These are phyloP conservation scores for Isaurus tuberculatus DNA, from an alignment of 92 coral and sea anemone genomes.

Conservation along the genomic window DNA sequence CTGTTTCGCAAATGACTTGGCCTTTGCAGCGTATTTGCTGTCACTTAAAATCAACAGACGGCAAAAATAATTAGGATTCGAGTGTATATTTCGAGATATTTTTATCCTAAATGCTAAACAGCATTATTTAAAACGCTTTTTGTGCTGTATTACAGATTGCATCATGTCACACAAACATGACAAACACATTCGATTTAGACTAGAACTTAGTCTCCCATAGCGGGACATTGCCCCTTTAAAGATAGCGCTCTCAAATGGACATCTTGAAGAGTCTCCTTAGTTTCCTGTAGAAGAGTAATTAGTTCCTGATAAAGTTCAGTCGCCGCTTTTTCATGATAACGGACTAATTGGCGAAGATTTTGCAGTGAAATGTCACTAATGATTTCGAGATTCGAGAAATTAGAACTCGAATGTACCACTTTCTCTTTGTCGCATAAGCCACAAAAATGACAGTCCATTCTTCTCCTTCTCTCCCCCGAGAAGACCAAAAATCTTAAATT, in stretches of 20 bases:
- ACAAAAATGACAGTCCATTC: constrained; percentile 45
- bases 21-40: no score
- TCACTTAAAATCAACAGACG: no score
- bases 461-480: constrained; percentile 50
- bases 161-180: no score
- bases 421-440: constrained; percentile 57
- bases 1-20: no score
- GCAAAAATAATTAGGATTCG: no score
- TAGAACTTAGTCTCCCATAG: no score
- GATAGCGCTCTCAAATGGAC: constrained; percentile 66
- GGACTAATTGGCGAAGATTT: constrained; percentile 31
- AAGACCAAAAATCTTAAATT: constrained; percentile 44
- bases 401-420: constrained; percentile 56
- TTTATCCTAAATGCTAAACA: no score
- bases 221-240: no score
- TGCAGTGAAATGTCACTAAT: constrained; percentile 48
- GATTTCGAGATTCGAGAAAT: constrained; percentile 50
- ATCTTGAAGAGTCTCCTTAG: constrained; percentile 66
- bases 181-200: no score
- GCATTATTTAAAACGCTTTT: no score
- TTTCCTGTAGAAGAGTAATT: constrained; percentile 49
- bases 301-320: constrained; percentile 64
- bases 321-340: constrained; percentile 4
- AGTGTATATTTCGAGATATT: no score
- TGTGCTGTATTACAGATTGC: no score